These are phyloP conservation scores for Empidonax alnorum DNA, from an alignment of 2,113 vertebrate genomes.

Conservation along the genomic window DNA sequence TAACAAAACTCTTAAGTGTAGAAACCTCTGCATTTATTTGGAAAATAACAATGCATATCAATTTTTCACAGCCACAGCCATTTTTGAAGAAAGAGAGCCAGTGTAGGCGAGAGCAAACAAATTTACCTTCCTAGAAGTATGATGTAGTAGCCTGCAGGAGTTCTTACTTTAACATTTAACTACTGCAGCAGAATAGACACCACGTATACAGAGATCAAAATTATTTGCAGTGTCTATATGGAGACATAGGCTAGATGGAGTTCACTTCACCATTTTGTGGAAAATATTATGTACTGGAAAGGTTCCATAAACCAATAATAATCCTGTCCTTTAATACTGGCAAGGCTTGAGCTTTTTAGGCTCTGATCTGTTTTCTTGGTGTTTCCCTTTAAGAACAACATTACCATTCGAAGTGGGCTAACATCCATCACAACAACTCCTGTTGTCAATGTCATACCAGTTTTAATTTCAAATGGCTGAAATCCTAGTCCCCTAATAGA, in stretches of 20 bases:
- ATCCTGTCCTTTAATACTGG: background rate
- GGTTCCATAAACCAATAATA: background rate
- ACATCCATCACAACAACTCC: constrained; percentile 21
- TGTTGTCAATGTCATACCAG: constrained; percentile 37
- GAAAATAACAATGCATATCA: background rate
- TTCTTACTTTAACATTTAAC: background rate
- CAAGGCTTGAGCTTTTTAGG: background rate
- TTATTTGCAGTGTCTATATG: background rate
- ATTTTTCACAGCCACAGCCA: background rate
- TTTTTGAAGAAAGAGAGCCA: background rate
- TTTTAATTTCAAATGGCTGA: constrained; percentile 55
- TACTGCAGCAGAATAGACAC: background rate
- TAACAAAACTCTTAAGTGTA: background rate
- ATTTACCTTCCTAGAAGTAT: background rate
- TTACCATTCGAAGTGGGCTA: background rate
- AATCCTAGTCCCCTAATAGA: constrained; percentile 45
- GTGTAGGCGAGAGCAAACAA: background rate
- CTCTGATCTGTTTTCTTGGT: background rate
- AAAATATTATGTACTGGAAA: background rate
- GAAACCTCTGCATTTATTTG: background rate
- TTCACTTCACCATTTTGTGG: background rate
- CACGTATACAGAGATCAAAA: background rate
- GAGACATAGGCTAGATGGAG: background rate
- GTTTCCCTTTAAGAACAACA: background rate
- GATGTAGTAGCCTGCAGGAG: background rate